phyloP scores from a whole-genome alignment of 2,797 vertebrate genomes.

The Distichodus sexfasciatus region DNA sequence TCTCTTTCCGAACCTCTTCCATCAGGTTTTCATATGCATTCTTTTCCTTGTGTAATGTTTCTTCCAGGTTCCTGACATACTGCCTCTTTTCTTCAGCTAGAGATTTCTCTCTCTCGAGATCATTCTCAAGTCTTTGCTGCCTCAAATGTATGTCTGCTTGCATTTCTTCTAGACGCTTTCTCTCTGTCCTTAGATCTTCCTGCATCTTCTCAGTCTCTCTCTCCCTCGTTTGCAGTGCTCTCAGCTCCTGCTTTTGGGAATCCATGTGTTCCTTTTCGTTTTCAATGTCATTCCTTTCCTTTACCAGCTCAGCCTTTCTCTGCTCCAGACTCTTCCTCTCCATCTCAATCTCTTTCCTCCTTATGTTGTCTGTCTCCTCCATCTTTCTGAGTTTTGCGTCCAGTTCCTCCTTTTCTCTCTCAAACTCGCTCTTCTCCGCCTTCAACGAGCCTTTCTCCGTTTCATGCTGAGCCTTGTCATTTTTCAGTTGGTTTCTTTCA shows the following conservation, averaged over 20 bases:
- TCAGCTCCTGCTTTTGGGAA: conserved; percentile 11
- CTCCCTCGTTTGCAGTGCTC: not conserved
- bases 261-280: not conserved
- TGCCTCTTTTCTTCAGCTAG: no score
- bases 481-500: conserved; percentile 1
- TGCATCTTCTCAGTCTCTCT: not conserved
- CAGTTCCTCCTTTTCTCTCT: not conserved
- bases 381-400: conserved; percentile 2
- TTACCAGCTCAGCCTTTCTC: not conserved
- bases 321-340: conserved; percentile 12
- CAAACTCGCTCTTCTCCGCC: not conserved
- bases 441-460: not conserved
- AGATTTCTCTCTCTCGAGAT: no score
- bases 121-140: no score
- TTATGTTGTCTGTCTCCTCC: not conserved
- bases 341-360: conserved; percentile 7
- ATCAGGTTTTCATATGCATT: no score
- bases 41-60: no score
- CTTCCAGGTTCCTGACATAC: no score
- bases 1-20: not conserved
- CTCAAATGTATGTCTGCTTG: no score
- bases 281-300: not conserved
- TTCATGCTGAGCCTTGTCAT: conserved; percentile 18
- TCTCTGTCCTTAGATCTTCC: not conserved
- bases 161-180: not conserved